Base-by-base conservation (phyloP, 2,113 vertebrate species). In the Solea solea region DNA sequence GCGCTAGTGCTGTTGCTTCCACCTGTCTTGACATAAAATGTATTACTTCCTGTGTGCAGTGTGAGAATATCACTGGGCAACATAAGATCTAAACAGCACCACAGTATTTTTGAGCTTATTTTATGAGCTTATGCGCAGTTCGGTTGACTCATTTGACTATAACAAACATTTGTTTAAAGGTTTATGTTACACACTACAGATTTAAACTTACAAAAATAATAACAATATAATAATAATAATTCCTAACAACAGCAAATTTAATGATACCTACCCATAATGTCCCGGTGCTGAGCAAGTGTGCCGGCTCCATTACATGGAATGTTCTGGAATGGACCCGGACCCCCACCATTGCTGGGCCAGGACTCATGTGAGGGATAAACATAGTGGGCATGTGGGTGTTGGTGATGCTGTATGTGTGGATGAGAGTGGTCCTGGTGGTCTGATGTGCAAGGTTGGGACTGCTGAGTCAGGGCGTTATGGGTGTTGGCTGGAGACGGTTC, bases 261-360 rank as follows among this genome's bases (percentile, higher is more conserved):
- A 8, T 0, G 46, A 60, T 15, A 76, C 81, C 27, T 91, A 99
- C 97, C 97, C 87, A 97, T 85, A 89, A 96, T 82, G 70, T 98
- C 97, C 86, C 96, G 94, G 80, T 96, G 93, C n/a, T 95, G 95
- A 63, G 90, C 86, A 3, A 96, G 89, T 65, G 95, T 94, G 90
- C 87, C 94, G 89, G 96, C 94, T 94, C 97, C 98, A 40, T 98
- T 99, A 93, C 97, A 98, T 87, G 97, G 98, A 96, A 99, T 97
- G 96, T 98, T 98, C 84, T 97, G 96, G 83, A 96, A 96, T 0
- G 95, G 93, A 86, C 93, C 87, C 62, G 96, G 93, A 82, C 95
- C 94, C 63, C 95, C 94, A 54, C 95, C 94, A 72, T 94, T 94
- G 81, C 91, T 95, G 60, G 95, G 95, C 98, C 97, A 99, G 88